A percentile compares a stretch with the other conserved stretches of the same genome.
phyloP scores from a whole-genome alignment of 1,140 invertebrate species.

The Thalassaphorura encarpata region DNA sequence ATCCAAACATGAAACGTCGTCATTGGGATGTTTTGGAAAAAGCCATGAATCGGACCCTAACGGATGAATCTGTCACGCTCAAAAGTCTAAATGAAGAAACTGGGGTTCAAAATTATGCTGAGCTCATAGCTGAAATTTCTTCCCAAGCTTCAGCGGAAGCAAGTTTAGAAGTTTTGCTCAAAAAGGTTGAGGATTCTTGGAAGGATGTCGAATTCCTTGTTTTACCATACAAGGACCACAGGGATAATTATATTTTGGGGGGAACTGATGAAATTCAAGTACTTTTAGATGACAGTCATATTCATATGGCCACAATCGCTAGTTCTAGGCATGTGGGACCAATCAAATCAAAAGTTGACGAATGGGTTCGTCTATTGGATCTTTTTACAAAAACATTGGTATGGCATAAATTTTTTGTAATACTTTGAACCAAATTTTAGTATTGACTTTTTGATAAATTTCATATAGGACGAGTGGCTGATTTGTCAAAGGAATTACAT shows the following conservation, averaged over 20 bases:
- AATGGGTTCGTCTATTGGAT: constrained; percentile 63
- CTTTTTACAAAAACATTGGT: constrained; percentile 65
- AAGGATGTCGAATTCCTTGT: constrained; percentile 63
- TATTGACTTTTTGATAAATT: too few relatives aligned
- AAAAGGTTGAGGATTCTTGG: constrained; percentile 70
- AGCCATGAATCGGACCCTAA: constrained; percentile 54
- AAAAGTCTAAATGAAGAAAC: constrained; percentile 52
- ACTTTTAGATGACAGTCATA: constrained; percentile 70
- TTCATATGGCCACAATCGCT: constrained; percentile 71
- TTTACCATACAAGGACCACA: constrained; percentile 61
- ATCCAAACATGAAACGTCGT: constrained; percentile 57
- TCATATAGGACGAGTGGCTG: constrained; percentile 67
- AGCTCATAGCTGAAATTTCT: constrained; percentile 70
- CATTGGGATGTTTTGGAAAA: constrained; percentile 75
- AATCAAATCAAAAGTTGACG: constrained; percentile 65
- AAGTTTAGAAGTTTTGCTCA: constrained; percentile 62
- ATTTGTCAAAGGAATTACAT: constrained; percentile 74
- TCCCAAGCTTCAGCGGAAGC: constrained; percentile 74
- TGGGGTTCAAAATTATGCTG: constrained; percentile 55
- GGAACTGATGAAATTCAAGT: constrained; percentile 72
- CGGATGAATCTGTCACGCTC: constrained; percentile 52
- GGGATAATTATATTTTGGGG: constrained; percentile 71
- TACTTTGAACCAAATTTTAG: too few relatives aligned
- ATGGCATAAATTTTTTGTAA: constrained; percentile 31
- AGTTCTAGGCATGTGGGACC: constrained; percentile 71